Base-by-base conservation (phyloP, 2,113 vertebrate species). In the Pelusios castaneus region DNA sequence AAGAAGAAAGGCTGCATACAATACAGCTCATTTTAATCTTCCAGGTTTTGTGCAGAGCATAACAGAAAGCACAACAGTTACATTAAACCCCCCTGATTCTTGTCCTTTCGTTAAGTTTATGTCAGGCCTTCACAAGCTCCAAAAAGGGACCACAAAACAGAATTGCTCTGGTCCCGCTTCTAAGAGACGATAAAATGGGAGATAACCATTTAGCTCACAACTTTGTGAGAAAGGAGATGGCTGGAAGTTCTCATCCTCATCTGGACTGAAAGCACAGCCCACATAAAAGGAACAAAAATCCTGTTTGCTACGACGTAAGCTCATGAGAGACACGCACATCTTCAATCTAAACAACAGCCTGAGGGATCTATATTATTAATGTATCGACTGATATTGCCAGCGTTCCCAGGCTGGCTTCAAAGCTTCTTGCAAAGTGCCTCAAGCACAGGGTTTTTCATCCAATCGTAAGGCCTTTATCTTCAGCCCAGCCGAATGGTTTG, bases 281-380 rank as follows among this genome's bases (percentile, higher is more conserved):
- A 97, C 97, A 97, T 97, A 92, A 97, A 97, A 97, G 96, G 93
- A 85, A 91, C 92, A 89, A 96, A 96, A 94, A 95, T 93, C 91
- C 91, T 95, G 89, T 91, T 96, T 94, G 95, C 92, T 94, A 94
- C 92, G 92, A 96, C 95, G 95, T 90, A 95, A 77, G 84, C 95
- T 96, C 94, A 85, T 92, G 92, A 95, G 92, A 97, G 92, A 96
- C 92, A 82, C 75, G 93, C 97, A 95, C 91, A 93, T 95, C 96
- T 96, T 91, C 96, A 96, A 95, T 93, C 94, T 88, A 95, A 85
- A 96, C 0, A 54, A 94, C 96, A 96, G 93, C 92, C 96, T 82
- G 94, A 95, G 92, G 96, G 95, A 97, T 94, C 97, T 95, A 96
- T 97, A 97, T 97, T 96, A 97, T 95, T 97, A 97, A 52, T 96